Conservation (phyloP, 2,113 vertebrate genomes). For the Salvelinus alpinus region DNA sequence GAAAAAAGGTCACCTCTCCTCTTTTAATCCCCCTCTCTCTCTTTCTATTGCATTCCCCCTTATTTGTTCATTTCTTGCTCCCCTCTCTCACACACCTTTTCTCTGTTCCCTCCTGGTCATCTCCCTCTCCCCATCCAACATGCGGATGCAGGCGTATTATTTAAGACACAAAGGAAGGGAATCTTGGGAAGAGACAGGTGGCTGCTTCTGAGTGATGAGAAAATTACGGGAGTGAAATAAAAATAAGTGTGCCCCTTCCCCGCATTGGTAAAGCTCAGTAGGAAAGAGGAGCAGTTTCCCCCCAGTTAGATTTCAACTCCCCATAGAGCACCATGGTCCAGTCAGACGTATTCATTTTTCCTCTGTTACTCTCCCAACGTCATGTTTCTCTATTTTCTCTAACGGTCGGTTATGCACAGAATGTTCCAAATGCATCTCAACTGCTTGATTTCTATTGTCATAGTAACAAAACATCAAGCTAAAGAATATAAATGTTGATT, state of each 20-base stretch:
- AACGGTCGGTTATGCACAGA: constrained; percentile 57
- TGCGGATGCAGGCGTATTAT: constrained; percentile 69
- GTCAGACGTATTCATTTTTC: constrained; percentile 63
- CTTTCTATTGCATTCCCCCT: constrained; percentile 17
- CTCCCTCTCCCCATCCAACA: constrained; percentile 47
- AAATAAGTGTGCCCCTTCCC: constrained; percentile 57
- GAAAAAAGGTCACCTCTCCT: constrained; percentile 68
- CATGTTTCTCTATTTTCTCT: constrained; percentile 72
- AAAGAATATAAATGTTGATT: constrained; percentile 74
- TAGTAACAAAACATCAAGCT: constrained; percentile 69
- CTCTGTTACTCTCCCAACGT: constrained; percentile 52
- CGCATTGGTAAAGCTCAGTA: constrained; percentile 61
- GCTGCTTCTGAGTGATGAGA: constrained; percentile 73
- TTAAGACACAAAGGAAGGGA: constrained; percentile 74
- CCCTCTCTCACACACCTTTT: constrained; percentile 15
- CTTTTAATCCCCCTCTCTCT: constrained; percentile 33
- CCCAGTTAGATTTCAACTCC: constrained; percentile 58
- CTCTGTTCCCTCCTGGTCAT: constrained; percentile 52
- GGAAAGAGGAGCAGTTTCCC: constrained; percentile 51
- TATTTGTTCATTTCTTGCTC: constrained; percentile 45
- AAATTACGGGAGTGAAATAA: constrained; percentile 73
- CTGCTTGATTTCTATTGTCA: constrained; percentile 72
- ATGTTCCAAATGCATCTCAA: constrained; percentile 62
- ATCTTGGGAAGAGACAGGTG: constrained; percentile 71
- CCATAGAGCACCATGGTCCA: constrained; percentile 56